Conservation (phyloP, 1,140 invertebrate species). For the Thalassaphorura encarpata region DNA sequence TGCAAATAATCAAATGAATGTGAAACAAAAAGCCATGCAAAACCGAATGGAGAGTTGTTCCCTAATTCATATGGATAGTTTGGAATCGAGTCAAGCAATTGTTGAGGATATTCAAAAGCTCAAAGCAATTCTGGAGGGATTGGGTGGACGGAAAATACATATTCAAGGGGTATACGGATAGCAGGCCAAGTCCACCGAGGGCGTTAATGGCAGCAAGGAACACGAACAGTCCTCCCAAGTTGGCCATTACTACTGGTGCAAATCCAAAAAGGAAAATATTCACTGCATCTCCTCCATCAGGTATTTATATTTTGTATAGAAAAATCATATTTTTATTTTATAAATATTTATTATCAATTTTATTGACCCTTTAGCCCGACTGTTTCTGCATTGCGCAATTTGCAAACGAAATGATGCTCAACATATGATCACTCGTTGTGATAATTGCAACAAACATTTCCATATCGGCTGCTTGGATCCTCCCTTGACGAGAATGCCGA, state of each 20-base stretch:
- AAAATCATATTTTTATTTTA: not conserved
- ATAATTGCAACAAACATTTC: constrained; percentile 84
- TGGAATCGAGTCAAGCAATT: constrained; percentile 9
- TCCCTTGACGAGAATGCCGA: constrained; percentile 80
- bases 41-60: constrained; percentile 13
- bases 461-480: constrained; percentile 79
- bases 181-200: too few relatives aligned
- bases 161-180: constrained; percentile 35
- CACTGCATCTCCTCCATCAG: not conserved
- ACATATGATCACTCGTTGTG: constrained; percentile 83
- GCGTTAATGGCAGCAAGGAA: not conserved
- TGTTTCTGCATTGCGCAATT: constrained; percentile 53
- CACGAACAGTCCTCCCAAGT: not conserved
- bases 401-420: constrained; percentile 72
- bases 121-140: constrained; percentile 3
- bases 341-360: too few relatives aligned
- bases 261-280: not conserved
- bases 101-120: not conserved
- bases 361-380: not conserved
- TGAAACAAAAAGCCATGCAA: constrained; percentile 23
- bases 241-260: not conserved
- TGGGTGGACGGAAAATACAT: not conserved
- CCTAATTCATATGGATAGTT: constrained; percentile 11
- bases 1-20: constrained; percentile 18
- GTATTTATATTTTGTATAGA: not conserved